Evolutionary conservation across 2,113 vertebrate genomes (phyloP).

Genomic region (Centropristis striata): DNA sequence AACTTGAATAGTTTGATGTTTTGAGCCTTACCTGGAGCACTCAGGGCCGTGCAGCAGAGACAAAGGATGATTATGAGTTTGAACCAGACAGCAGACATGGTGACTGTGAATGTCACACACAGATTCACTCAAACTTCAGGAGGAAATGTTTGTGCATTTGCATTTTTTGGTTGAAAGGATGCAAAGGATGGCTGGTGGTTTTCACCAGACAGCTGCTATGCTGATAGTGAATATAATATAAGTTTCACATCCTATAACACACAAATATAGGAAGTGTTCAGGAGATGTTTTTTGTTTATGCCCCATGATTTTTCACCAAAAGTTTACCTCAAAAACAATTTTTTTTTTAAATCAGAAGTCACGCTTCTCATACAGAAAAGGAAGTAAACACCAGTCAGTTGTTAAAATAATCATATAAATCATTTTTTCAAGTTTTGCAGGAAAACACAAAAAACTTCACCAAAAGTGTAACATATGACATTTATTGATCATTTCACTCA

Average conservation of each 20-base stretch:
- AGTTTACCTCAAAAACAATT: background rate
- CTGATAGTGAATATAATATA: too few relatives aligned
- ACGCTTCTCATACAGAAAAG: background rate
- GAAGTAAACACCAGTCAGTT: background rate
- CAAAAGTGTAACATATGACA: too few relatives aligned
- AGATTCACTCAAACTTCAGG: too few relatives aligned
- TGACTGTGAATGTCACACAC: background rate
- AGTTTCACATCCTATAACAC: background rate
- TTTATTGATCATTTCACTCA: too few relatives aligned
- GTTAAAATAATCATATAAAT: too few relatives aligned
- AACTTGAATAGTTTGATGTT: too few relatives aligned
- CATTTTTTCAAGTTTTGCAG: too few relatives aligned
- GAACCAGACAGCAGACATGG: slow-evolving; percentile 15
- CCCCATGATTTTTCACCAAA: background rate
- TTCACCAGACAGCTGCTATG: slow-evolving; percentile 23
- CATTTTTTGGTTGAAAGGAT: slow-evolving; percentile 1
- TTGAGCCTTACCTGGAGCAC: slow-evolving; percentile 32
- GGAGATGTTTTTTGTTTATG: background rate
- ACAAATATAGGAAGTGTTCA: background rate
- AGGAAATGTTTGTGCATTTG: too few relatives aligned
- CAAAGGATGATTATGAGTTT: slow-evolving; percentile 1
- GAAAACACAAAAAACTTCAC: too few relatives aligned
- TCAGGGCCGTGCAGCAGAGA: background rate
- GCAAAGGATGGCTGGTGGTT: slow-evolving; percentile 4
- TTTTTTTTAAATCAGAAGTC: background rate